These are phyloP conservation scores for Peucedramus taeniatus DNA, from an alignment of 2,113 vertebrate genomes.

Conservation along the genomic window DNA sequence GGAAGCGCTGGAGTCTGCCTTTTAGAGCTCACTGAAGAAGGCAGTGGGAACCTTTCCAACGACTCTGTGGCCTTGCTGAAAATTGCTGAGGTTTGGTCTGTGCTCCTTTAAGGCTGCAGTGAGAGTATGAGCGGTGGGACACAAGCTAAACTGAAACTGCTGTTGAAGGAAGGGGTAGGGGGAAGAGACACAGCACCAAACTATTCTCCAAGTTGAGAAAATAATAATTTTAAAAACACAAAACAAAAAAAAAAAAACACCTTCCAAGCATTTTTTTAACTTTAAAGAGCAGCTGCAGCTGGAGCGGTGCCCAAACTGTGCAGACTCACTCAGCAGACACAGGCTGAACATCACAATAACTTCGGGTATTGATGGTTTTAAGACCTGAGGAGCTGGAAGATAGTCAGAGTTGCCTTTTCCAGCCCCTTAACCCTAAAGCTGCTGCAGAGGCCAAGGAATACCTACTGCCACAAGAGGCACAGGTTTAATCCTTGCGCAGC, in stretches of 20 bases:
- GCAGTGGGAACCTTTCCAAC: conserved; percentile 22
- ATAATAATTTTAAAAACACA: neutral
- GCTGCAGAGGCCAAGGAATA: neutral
- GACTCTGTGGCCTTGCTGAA: neutral
- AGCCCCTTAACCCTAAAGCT: conserved; percentile 40
- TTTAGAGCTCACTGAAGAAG: conserved; percentile 35
- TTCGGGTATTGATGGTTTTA: neutral
- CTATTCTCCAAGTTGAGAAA: neutral
- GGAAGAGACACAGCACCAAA: accelerated
- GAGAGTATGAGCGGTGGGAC: neutral
- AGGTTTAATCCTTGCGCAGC: neutral
- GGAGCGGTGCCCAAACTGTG: conserved; percentile 12
- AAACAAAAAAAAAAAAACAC: neutral
- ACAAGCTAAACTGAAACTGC: neutral
- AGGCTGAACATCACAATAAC: conserved; percentile 27
- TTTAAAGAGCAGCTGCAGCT: conserved; percentile 57
- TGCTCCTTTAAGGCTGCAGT: conserved; percentile 2
- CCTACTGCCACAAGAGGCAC: neutral
- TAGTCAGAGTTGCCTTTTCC: neutral
- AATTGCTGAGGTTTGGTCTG: conserved; percentile 30
- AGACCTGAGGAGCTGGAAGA: neutral
- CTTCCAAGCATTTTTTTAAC: neutral
- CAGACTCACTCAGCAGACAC: conserved; percentile 22
- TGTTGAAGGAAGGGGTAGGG: neutral
- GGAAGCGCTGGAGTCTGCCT: neutral